Conservation (phyloP, 2,888 invertebrate genomes). For the Rhamnusium bicolor region DNA sequence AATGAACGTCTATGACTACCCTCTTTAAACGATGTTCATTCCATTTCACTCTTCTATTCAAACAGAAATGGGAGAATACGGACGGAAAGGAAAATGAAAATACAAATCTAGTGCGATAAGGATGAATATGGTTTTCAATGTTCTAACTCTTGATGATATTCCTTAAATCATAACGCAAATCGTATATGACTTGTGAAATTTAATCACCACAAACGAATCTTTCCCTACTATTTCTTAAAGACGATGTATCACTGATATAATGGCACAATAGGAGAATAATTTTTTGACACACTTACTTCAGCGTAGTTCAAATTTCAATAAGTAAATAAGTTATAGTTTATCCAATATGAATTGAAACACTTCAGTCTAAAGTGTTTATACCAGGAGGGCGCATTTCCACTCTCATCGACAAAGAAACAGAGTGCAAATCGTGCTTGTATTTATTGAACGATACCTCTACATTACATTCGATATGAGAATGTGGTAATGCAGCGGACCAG, state of each 20-base stretch:
- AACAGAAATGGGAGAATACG: constrained; percentile 5
- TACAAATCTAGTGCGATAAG: constrained; percentile 9
- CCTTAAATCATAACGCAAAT: constrained; percentile 6
- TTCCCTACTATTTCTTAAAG: not conserved
- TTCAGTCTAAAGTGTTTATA: no score
- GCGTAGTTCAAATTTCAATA: no score
- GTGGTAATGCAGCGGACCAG: no score
- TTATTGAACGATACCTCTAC: no score
- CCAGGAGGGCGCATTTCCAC: no score
- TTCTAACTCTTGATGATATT: constrained; percentile 9
- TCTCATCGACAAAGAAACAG: no score
- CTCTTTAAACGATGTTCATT: not conserved
- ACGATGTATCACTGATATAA: not conserved
- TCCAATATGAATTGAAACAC: no score
- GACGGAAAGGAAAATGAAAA: constrained; percentile 7
- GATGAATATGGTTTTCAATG: constrained; percentile 28
- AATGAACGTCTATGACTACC: not conserved
- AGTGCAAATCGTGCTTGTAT: no score
- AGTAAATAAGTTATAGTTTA: no score
- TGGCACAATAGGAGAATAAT: no score
- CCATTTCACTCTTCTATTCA: not conserved
- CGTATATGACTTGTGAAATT: not conserved
- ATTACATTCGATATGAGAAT: no score
- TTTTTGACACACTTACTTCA: no score
- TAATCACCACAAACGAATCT: not conserved